Conservation (phyloP, 2,113 vertebrate species). For the Phaetusa simplex region DNA sequence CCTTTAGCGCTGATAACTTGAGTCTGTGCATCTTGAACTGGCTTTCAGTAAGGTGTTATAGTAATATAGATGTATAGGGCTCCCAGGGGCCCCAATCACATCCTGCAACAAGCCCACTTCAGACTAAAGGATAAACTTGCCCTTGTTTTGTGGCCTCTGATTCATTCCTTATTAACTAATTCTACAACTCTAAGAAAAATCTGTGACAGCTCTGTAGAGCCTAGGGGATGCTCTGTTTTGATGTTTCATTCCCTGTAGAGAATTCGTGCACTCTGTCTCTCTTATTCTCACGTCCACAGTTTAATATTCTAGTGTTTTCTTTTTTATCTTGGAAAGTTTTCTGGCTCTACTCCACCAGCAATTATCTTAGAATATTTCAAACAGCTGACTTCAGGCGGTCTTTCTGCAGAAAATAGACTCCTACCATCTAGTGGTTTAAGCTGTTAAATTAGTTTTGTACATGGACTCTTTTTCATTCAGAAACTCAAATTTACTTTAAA, state of each 20-base stretch:
- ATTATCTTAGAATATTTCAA: neutral
- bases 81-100: neutral
- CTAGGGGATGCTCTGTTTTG: neutral
- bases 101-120: neutral
- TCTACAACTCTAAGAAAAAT: neutral
- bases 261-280: neutral
- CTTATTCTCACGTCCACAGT: neutral
- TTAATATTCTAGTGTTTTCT: neutral
- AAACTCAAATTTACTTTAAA: neutral
- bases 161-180: neutral
- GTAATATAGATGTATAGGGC: neutral
- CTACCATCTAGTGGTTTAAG: neutral
- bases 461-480: neutral
- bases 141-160: neutral
- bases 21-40: neutral
- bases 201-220: neutral
- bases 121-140: neutral
- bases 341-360: neutral
- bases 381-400: neutral
- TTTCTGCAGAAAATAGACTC: constrained; percentile 1
- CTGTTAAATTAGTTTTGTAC: neutral
- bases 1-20: neutral
- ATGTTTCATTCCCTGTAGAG: neutral
- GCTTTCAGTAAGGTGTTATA: neutral
- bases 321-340: neutral